phyloP scores from a whole-genome alignment of 2,113 vertebrate genomes.

The Salminus brasiliensis region DNA sequence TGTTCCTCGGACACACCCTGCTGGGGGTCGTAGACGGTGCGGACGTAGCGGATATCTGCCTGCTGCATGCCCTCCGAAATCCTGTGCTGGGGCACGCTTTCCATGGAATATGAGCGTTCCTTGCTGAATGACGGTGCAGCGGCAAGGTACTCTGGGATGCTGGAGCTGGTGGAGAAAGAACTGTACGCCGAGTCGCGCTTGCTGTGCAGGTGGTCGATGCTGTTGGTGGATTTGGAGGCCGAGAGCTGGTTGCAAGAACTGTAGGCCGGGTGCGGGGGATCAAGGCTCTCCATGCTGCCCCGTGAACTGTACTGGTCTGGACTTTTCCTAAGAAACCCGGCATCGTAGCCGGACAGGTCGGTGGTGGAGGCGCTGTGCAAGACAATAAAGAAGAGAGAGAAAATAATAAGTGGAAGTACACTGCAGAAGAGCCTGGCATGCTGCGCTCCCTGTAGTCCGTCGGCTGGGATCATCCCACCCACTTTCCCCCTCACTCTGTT shows the following conservation, averaged over 20 bases:
- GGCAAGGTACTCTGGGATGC: slow-evolving; percentile 85
- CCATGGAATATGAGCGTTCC: slow-evolving; percentile 83
- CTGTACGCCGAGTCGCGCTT: slow-evolving; percentile 96
- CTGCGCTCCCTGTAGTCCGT: too few relatives aligned
- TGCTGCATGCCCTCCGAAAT: slow-evolving; percentile 77
- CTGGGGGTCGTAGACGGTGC: slow-evolving; percentile 80
- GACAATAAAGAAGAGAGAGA: background rate
- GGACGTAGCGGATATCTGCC: slow-evolving; percentile 85
- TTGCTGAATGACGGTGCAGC: slow-evolving; percentile 69
- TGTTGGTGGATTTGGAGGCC: slow-evolving; percentile 89
- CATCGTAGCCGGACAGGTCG: slow-evolving; percentile 85
- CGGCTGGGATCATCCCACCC: too few relatives aligned
- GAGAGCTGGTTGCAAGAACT: slow-evolving; percentile 88
- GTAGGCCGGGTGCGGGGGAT: slow-evolving; percentile 81
- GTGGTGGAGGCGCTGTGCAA: slow-evolving; percentile 85
- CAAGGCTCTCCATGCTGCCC: slow-evolving; percentile 96
- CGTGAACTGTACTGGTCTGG: slow-evolving; percentile 94
- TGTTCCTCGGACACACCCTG: slow-evolving; percentile 82
- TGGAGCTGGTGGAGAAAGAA: slow-evolving; percentile 95
- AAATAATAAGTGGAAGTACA: background rate
- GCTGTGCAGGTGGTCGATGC: slow-evolving; percentile 93
- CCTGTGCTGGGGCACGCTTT: slow-evolving; percentile 68
- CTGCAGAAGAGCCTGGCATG: too few relatives aligned
- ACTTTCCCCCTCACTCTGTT: too few relatives aligned
- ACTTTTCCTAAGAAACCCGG: slow-evolving; percentile 88